Conservation (phyloP, 2,113 vertebrate species). For the Anhinga rufa region DNA sequence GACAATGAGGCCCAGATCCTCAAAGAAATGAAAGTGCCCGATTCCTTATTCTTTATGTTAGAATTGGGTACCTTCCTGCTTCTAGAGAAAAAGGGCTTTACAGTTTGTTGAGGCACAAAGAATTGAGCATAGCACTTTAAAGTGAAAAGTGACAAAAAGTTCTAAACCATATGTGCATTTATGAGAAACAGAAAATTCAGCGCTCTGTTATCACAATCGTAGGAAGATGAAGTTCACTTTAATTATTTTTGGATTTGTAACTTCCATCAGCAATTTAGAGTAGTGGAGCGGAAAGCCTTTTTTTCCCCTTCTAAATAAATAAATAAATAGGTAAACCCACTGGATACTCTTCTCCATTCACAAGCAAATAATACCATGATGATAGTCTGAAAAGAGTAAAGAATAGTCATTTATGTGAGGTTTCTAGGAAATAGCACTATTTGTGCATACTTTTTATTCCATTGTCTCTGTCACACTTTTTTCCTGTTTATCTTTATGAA, state of each 20-base stretch:
- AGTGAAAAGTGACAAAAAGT: neutral
- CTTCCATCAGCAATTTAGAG: neutral
- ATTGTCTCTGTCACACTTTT: neutral
- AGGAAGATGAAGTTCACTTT: neutral
- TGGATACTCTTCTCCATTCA: neutral
- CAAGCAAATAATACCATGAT: neutral
- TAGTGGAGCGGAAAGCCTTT: neutral
- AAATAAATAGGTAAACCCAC: neutral
- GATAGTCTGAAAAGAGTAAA: neutral
- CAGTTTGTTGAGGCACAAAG: neutral
- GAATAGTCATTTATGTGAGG: neutral
- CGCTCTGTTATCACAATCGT: neutral
- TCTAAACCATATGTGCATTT: neutral
- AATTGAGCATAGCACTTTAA: neutral
- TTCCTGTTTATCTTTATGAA: neutral
- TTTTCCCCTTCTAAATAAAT: neutral
- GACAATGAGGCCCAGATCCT: neutral
- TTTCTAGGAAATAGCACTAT: neutral
- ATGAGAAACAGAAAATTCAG: neutral
- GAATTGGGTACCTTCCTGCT: neutral
- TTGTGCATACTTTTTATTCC: neutral
- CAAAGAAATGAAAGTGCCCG: neutral
- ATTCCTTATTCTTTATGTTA: neutral
- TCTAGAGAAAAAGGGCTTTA: neutral
- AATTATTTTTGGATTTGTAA: neutral